Conservation (phyloP, 64 coral and sea anemone genomes). For the Montipora efflorescens region DNA sequence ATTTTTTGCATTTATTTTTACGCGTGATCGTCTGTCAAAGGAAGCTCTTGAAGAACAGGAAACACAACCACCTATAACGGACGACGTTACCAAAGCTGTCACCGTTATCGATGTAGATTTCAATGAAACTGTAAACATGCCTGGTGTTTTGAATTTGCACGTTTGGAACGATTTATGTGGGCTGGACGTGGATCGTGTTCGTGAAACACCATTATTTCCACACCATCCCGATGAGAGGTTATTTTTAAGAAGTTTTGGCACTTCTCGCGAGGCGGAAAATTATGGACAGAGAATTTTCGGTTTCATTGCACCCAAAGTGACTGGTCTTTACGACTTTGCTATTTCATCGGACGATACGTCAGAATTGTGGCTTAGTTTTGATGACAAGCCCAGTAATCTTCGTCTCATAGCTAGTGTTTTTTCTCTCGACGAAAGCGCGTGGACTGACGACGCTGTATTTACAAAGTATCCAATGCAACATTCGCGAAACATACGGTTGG, state of each 20-base stretch:
- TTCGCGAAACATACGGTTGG: conserved; percentile 43
- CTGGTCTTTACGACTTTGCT: conserved; percentile 58
- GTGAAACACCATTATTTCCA: conserved; percentile 64
- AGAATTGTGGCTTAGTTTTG: conserved; percentile 80
- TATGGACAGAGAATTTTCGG: conserved; percentile 69
- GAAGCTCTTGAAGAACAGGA: not conserved
- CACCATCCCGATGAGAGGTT: conserved; percentile 40
- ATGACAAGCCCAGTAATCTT: conserved; percentile 60
- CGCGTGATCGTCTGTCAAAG: not conserved
- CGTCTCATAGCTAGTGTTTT: conserved; percentile 70
- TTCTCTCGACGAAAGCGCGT: conserved; percentile 3
- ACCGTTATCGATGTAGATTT: not conserved
- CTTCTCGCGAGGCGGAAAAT: not conserved
- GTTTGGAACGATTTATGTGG: conserved; percentile 71
- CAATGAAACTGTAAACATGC: not conserved
- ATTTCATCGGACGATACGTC: conserved; percentile 78
- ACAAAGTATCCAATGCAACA: conserved; percentile 60
- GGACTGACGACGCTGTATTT: conserved; percentile 27
- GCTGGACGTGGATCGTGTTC: conserved; percentile 12
- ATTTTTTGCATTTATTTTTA: conserved; percentile 30
- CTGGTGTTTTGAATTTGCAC: conserved; percentile 48
- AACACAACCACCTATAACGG: not conserved
- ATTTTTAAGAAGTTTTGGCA: conserved; percentile 36
- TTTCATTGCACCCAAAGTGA: conserved; percentile 60
- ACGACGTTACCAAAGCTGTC: not conserved